Evolutionary conservation across 23 tunicate genomes (phyloP), one percentile per base, ranked within the genome.

Genomic region (Clavelina lepadiformis): DNA sequence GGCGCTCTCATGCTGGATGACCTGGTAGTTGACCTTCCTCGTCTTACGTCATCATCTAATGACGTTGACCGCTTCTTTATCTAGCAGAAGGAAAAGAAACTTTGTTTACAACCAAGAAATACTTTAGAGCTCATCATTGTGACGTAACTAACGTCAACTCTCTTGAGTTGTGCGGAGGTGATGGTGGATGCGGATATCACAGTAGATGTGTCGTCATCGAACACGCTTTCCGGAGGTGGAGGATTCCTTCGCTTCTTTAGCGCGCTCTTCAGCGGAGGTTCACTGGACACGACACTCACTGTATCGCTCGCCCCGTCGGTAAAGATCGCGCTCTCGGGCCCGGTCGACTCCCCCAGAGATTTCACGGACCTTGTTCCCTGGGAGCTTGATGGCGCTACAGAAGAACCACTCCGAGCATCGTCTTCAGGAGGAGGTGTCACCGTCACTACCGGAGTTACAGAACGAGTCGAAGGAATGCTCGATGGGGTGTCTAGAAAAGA

Each of bases 241-340:
- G 73, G 82, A 60, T 8, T 26, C 56, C 58, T 67, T 56, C 4
- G 55, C 69, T 78, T 78, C 63, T 78, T 78, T 29, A 78, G 76
- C 20, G 76, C 85, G 36, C 85, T 69, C 64, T 78, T 78, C 19
- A 78, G 70, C n/a, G 85, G 85, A 46, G 50, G 53, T 22, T 69
- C 85, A 31, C 53, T 35, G 11, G 76, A 68, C 31, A 68, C 76
- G 11, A 59, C 52, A 26, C 69, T 73, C 38, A 33, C 49, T 3
- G 59, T 36, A 28, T 73, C 69, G 47, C 69, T 60, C 19, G 45
- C 28, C 5, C 28, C 65, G n/a, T 71, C 77, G 31, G 58, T 56
- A 28, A 69, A 31, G 15, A 38, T 57, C 21, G 66, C 57, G 67
- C 77, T 71, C 21, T 71, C 66, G 3, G 34, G 67, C 20, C 29